Evolutionary conservation across 2,888 invertebrate species (phyloP).

Genomic region (Lingula anatina): DNA sequence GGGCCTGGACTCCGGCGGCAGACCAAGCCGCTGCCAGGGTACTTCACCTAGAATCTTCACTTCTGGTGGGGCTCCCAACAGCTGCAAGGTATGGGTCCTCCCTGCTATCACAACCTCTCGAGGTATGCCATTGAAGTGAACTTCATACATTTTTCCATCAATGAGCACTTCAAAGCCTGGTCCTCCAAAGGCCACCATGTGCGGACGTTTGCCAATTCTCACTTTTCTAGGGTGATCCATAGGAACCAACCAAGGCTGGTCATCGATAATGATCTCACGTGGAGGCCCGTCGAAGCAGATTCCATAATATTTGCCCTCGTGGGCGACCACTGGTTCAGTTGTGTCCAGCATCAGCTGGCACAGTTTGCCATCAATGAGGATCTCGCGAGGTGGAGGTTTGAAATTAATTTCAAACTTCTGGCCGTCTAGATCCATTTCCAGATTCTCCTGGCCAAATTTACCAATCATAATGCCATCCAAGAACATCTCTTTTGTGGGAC

Average conservation of each 20-base stretch:
- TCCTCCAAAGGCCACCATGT: constrained; percentile 47
- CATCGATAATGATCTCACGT: constrained; percentile 83
- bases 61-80: constrained; percentile 83
- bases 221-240: constrained; percentile 52
- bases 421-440: constrained; percentile 73
- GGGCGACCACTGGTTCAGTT: constrained; percentile 41
- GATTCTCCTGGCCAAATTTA: constrained; percentile 73
- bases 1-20: no score
- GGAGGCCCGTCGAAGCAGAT: constrained; percentile 89
- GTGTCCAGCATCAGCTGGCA: constrained; percentile 40
- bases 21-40: no score
- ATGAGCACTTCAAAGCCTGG: constrained; percentile 51
- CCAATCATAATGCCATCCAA: constrained; percentile 69
- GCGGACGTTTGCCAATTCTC: constrained; percentile 46
- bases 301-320: constrained; percentile 55
- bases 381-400: constrained; percentile 82
- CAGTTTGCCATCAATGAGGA: constrained; percentile 63
- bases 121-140: constrained; percentile 85
- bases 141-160: constrained; percentile 60
- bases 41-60: constrained; percentile 68
- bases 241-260: constrained; percentile 59
- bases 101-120: constrained; percentile 75
- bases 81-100: constrained; percentile 69
- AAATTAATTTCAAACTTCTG: constrained; percentile 73
- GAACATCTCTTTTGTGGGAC: constrained; percentile 71